phyloP scores from a whole-genome alignment of 2,888 invertebrate species.

The Caenorhabditis zanzibari region DNA sequence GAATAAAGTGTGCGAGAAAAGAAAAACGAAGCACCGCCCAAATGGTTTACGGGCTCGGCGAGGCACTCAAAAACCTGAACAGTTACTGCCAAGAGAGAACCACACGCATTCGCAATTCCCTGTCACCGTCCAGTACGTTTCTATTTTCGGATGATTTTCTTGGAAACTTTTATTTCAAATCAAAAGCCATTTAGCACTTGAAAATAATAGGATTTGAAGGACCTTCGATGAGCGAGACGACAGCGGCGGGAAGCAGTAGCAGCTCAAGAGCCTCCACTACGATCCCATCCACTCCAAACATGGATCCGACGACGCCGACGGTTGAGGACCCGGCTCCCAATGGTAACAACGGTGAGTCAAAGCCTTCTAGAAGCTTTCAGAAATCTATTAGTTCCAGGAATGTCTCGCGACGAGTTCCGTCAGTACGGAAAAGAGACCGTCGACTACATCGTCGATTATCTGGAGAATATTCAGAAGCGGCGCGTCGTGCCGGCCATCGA shows the following conservation, averaged over 20 bases:
- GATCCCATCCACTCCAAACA: conserved; percentile 67
- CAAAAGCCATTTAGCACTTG: neutral
- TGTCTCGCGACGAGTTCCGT: conserved; percentile 81
- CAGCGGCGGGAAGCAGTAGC: conserved; percentile 25
- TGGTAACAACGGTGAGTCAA: conserved; percentile 34
- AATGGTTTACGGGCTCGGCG: conserved; percentile 77
- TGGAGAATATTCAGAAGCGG: conserved; percentile 90
- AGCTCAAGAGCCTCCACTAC: conserved; percentile 57
- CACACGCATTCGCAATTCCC: conserved; percentile 75
- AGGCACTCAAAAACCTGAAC: conserved; percentile 80
- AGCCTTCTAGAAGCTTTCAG: too few species aligned
- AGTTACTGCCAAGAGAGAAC: conserved; percentile 80
- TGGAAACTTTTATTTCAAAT: conserved; percentile 13
- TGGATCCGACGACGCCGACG: conserved; percentile 64
- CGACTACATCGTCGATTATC: conserved; percentile 94
- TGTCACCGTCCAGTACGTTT: conserved; percentile 78
- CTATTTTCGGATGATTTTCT: neutral
- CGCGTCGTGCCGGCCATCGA: conserved; percentile 91
- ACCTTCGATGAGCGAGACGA: conserved; percentile 49
- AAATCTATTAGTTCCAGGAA: conserved; percentile 60
- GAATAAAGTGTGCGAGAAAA: conserved; percentile 55
- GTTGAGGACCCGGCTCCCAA: conserved; percentile 62
- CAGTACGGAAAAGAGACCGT: conserved; percentile 89
- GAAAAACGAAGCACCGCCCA: conserved; percentile 26
- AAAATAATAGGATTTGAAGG: conserved; percentile 55